Evolutionary conservation across 1,140 invertebrate genomes (phyloP), one percentile per base, ranked within the genome.

Genomic region (Phocides pigmalion): DNA sequence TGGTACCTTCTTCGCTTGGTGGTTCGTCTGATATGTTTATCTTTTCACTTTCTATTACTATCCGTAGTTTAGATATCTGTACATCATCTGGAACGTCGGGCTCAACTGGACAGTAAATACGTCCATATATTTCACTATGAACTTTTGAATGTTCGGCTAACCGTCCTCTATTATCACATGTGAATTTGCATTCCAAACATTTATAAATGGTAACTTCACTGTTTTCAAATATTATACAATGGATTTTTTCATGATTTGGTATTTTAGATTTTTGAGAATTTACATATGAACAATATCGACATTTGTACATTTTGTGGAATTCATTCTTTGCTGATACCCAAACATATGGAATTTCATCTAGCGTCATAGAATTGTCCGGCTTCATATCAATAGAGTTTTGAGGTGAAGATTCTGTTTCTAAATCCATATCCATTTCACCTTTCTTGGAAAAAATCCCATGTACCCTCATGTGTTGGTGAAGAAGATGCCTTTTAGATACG

Each of bases 211-310:
- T 93, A 72, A 71, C 88, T 49, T 89, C 86, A 82, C 64, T 93
- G 82, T 64, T 93, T 82, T 75, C 94, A 82, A 64, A 90, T 73
- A 74, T 67, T 20, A 84, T 70, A n/a, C 93, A 92, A 84, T 98
- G 97, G 94, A 97, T 96, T 82, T 95, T 95, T 83, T 98, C 96
- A 85, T 98, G 97, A 66, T 97, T 95, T n/a, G 94, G 93, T 22
- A 98, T 95, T 81, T 97, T 97, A 25, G 95, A 94, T 88, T 95
- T 95, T 25, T 95, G 89, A 5, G 94, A 90, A 78, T 97, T 97
- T 0, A 97, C 95, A 82, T 97, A 96, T 0, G 97, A 97, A 84
- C 97, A 98, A 76, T 94, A 95, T 22, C 95, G 93, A 79, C 97
- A 98, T 78, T 97, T 97, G 72, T 96, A 95, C 94, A 98, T 96